Evolutionary conservation across 2,888 invertebrate genomes (phyloP), one percentile per base, ranked within the genome.

Genomic region (Epinotia demarniana): DNA sequence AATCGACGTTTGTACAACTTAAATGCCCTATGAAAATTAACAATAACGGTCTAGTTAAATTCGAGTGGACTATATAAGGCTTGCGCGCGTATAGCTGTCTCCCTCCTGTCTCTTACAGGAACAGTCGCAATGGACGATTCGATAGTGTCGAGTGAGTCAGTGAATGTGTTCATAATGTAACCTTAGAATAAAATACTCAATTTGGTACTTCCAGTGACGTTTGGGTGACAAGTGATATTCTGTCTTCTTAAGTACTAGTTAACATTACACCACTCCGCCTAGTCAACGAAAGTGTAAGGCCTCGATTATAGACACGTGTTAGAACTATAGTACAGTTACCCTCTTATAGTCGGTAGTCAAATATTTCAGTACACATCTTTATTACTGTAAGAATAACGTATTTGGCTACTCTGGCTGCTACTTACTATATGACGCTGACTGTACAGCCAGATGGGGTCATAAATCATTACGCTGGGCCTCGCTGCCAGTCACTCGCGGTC

Each of bases 151-250:
- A 82, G 84, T 84, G 84, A 84, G 81, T 82, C 79, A 85, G 85
- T 87, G 85, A 53, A 86, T 90, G 92, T 92, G 92, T 92, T 92
- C 91, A 92, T 85, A 85, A 83, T 76, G 77, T 78, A 78, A 79
- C 81, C 81, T 77, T 78, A 81, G 82, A 83, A 81, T 83, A 81
- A 67, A 82, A 78, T 80, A 80, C 79, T 79, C 81, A 78, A 76
- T 75, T 77, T 77, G 80, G 78, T 81, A 87, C 86, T 87, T 90
- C 92, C 92, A 93, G 93, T 93, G 93, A 91, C 80, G 72, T 58
- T 83, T 89, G 89, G 86, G 86, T 84, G 88, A 88, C 86, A 90
- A 91, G 93, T 93, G 92, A 93, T 93, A 93, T 91, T 91, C 89
- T 87, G 85, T 83, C 80, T 79, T 79, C 75, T 81, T 78, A 79